Conservation (phyloP, 2,797 vertebrate genomes). For the Pipistrellus pygmaeus region DNA sequence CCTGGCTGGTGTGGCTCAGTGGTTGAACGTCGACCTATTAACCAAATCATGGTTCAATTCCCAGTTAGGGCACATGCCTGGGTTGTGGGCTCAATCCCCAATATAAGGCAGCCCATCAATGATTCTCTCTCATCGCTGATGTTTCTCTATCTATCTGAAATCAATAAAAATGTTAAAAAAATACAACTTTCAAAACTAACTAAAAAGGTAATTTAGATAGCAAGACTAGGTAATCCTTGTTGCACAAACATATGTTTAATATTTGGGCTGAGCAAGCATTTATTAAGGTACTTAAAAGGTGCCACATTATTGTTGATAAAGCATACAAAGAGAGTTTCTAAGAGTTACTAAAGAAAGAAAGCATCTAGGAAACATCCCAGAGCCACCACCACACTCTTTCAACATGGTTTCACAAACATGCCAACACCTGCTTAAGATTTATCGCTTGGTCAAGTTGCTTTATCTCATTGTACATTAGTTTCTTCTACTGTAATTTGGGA, state of each 20-base stretch:
- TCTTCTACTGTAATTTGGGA: neutral
- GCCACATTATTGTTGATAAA: constrained; percentile 8
- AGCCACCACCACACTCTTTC: neutral
- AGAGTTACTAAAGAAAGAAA: neutral
- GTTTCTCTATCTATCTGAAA: no score
- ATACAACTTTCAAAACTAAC: neutral
- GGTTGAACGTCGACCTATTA: no score
- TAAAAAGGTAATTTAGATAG: constrained; percentile 50
- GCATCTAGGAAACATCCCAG: neutral
- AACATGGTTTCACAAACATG: neutral
- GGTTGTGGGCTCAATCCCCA: no score
- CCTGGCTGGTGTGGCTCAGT: no score
- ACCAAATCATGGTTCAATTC: no score
- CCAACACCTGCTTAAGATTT: neutral
- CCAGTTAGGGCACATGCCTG: no score
- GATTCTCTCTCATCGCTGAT: no score
- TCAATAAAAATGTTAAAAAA: no score
- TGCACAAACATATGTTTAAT: neutral
- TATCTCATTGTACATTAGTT: neutral
- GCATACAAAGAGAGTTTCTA: neutral
- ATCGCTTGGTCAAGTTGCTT: neutral
- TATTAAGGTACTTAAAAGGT: neutral
- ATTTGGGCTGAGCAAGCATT: neutral
- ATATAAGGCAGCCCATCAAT: no score
- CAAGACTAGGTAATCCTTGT: neutral